These are phyloP conservation scores for Dicrostonyx torquatus DNA, from an alignment of 2,797 vertebrate species.

Conservation along the genomic window DNA sequence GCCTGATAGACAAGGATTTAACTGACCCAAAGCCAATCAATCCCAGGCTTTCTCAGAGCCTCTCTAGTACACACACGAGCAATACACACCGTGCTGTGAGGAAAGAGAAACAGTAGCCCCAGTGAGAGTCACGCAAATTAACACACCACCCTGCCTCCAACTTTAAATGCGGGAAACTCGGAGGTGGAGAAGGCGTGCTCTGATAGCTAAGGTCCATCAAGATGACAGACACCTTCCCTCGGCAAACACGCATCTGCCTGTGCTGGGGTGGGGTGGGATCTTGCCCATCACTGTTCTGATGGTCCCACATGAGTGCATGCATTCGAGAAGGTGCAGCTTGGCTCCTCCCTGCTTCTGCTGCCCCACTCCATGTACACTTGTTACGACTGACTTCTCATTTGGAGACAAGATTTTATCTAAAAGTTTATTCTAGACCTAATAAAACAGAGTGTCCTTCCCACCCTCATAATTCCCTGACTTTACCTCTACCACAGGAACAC, in stretches of 20 bases:
- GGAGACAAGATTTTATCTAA: neutral
- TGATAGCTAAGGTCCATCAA: neutral
- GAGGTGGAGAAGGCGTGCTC: neutral
- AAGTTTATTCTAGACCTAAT: neutral
- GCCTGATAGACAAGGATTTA: neutral
- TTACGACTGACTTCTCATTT: neutral
- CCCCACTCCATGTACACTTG: neutral
- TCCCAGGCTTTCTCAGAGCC: neutral
- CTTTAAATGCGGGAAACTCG: neutral
- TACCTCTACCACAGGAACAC: neutral
- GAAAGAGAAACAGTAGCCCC: neutral
- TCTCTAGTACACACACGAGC: neutral
- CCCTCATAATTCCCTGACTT: neutral
- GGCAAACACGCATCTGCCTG: neutral
- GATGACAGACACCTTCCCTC: neutral
- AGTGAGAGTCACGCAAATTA: neutral
- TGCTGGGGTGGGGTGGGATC: accelerated
- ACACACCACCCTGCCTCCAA: neutral
- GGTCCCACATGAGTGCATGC: neutral
- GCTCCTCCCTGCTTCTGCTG: neutral
- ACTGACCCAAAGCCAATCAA: neutral
- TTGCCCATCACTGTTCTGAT: no score
- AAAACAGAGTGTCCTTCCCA: neutral
- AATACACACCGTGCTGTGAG: neutral
- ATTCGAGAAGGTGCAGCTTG: accelerated